Evolutionary conservation across 2,113 vertebrate species (phyloP).

Genomic region (Rhipidura dahli): DNA sequence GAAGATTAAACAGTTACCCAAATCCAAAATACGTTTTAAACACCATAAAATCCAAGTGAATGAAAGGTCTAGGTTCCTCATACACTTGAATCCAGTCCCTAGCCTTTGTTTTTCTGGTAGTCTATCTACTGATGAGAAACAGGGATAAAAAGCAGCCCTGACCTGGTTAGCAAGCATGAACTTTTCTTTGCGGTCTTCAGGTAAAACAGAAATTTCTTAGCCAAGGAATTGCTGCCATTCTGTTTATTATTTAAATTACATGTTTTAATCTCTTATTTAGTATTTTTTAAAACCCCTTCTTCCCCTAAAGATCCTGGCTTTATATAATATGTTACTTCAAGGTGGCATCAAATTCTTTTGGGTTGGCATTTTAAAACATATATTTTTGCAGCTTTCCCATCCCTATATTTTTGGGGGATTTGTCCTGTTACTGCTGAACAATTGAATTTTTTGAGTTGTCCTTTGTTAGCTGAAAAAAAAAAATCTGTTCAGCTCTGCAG

Average conservation of each 20-base stretch:
- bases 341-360: neutral
- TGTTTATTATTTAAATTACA: neutral
- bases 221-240: neutral
- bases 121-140: neutral
- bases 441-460: neutral
- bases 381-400: neutral
- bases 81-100: neutral
- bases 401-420: neutral
- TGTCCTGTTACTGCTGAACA: neutral
- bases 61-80: neutral
- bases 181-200: rapidly evolving
- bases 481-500: neutral
- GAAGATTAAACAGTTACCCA: neutral
- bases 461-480: neutral
- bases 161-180: neutral
- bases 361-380: neutral
- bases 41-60: neutral
- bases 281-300: neutral
- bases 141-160: neutral
- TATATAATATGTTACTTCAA: neutral
- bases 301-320: neutral
- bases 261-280: neutral
- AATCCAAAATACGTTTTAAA: neutral
- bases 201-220: neutral
- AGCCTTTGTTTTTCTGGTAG: neutral